Base-by-base conservation (phyloP, 2,113 vertebrate species). In the Xenotilapia caudafasciata region DNA sequence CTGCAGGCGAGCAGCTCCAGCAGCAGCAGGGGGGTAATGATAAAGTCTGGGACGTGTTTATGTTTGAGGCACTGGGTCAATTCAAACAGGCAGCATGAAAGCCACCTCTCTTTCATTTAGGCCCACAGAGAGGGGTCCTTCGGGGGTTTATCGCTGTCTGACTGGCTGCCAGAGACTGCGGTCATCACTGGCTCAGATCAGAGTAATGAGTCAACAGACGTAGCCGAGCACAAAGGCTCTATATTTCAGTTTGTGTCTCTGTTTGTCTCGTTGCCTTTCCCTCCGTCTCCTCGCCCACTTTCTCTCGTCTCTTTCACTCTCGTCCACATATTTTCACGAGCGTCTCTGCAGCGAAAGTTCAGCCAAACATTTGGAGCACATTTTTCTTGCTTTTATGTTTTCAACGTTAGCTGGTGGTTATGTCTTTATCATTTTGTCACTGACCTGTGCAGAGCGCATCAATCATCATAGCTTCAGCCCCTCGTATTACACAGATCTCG, bases 31-130 rank as follows among this genome's bases (percentile, higher is more conserved):
- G 19, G 21, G 89, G 33, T 90, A 87, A 89, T 83, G 87, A 92
- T 91, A 45, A 85, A 15, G 85, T 93, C 90, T 94, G 92, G 68
- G 56, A 88, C 13, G 62, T 83, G 54, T 88, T 90, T 88, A 85
- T 58, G 60, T 87, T 84, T 90, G 83, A 60, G 86, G 83, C 82
- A 83, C 83, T 49, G 33, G 51, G 54, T 91, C 83, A 88, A 21
- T 47, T 90, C 89, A 82, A 86, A 85, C 84, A 89, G 84, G 70
- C 89, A 83, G 79, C n/a, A 80, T 49, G 26, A 86, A 86, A 82
- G 80, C 38, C 55, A 54, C 38, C 58, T 83, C 53, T 90, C 79
- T 85, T 47, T 65, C 54, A 77, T 55, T 40, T 38, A 13, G 82
- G 56, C 54, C 38, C 54, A 4, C 12, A 28, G 83, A 85, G 49